phyloP scores from a whole-genome alignment of 2,797 vertebrate species.

The Philypnodon macrostomus region DNA sequence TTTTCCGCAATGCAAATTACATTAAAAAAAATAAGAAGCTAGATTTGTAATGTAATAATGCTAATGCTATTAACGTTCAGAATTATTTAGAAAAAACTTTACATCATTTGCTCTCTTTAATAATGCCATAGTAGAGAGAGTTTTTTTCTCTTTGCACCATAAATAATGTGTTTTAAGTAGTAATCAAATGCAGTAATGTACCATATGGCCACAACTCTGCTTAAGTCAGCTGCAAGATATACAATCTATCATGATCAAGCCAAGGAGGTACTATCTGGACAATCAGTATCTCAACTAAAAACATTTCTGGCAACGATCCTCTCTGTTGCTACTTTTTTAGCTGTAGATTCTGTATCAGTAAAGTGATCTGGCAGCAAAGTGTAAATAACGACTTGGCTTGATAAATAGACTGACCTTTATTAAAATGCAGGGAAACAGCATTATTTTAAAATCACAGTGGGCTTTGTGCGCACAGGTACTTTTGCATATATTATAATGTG shows the following conservation, averaged over 20 bases:
- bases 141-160: background rate
- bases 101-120: no score
- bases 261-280: conserved; percentile 36
- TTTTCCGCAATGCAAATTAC: no score
- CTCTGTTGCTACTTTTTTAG: conserved; percentile 42
- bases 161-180: background rate
- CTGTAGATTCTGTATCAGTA: conserved; percentile 48
- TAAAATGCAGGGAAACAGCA: conserved; percentile 66
- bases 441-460: conserved; percentile 55
- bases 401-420: conserved; percentile 77
- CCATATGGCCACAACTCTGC: conserved; percentile 25
- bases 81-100: no score
- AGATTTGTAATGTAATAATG: no score
- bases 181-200: conserved; percentile 10
- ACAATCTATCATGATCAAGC: conserved; percentile 29
- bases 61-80: no score
- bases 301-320: conserved; percentile 46
- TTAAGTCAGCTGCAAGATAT: conserved; percentile 16
- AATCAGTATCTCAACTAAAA: conserved; percentile 54
- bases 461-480: conserved; percentile 43
- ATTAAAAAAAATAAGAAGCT: no score
- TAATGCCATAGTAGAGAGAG: conserved; percentile 31
- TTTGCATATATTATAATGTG: conserved; percentile 54
- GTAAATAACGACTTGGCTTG: conserved; percentile 75
- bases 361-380: conserved; percentile 70